phyloP scores from a whole-genome alignment of 2,888 invertebrate species.

The Stenurella melanura region DNA sequence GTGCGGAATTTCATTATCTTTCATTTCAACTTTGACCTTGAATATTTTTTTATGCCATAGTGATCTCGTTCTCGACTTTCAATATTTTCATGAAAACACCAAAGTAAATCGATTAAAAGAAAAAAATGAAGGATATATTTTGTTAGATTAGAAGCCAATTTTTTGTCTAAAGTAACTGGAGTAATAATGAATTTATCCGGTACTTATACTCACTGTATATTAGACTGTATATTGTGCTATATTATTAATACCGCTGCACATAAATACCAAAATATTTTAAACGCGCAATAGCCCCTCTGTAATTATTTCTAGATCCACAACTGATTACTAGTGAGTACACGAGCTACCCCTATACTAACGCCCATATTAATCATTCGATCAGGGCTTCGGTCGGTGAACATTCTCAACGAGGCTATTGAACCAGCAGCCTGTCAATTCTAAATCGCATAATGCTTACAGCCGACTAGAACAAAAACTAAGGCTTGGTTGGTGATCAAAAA shows the following conservation, averaged over 20 bases:
- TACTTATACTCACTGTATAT: too few relatives aligned
- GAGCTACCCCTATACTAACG: conserved; percentile 22
- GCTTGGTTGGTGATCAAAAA: conserved; percentile 25
- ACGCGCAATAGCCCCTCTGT: conserved; percentile 11
- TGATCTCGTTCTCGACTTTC: too few relatives aligned
- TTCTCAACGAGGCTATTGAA: conserved; percentile 36
- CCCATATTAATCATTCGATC: conserved; percentile 33
- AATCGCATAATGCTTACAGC: conserved; percentile 31
- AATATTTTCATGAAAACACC: too few relatives aligned
- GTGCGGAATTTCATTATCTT: too few relatives aligned
- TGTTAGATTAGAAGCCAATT: too few relatives aligned
- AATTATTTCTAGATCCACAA: conserved; percentile 27
- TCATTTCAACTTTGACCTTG: too few relatives aligned
- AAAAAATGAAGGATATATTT: too few relatives aligned
- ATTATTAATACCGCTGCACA: neutral
- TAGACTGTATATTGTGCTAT: neutral
- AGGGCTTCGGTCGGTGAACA: conserved; percentile 26
- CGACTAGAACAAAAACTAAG: conserved; percentile 24
- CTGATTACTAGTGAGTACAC: conserved; percentile 1
- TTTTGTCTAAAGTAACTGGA: too few relatives aligned
- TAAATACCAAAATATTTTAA: neutral
- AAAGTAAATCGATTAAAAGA: too few relatives aligned
- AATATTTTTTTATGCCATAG: too few relatives aligned
- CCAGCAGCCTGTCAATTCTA: conserved; percentile 25
- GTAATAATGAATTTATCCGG: too few relatives aligned